These are phyloP conservation scores for Nannoperca australis DNA, from an alignment of 2,797 vertebrate species.

Conservation along the genomic window DNA sequence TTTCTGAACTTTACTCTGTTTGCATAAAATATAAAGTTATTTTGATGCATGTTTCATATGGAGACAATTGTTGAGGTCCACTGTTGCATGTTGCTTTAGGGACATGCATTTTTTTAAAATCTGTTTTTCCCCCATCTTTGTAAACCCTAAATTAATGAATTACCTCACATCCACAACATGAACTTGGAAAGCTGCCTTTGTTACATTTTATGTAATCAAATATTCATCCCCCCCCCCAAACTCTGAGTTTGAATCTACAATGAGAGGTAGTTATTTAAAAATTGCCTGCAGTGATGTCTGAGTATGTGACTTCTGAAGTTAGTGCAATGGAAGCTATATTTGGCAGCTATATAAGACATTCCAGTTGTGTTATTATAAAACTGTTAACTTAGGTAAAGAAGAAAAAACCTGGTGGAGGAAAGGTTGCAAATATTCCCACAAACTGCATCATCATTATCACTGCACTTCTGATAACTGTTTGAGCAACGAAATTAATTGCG, in stretches of 20 bases:
- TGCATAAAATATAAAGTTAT: too few relatives aligned
- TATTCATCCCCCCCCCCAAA: too few relatives aligned
- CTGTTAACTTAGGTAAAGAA: background rate
- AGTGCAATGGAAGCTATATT: background rate
- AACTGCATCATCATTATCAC: background rate
- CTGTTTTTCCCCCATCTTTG: background rate
- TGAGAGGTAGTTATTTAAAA: background rate
- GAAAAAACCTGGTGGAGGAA: background rate
- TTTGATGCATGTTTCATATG: too few relatives aligned
- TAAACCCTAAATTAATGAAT: background rate
- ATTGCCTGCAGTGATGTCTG: background rate
- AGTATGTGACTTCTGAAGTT: too few relatives aligned
- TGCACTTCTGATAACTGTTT: background rate
- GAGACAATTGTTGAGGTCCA: too few relatives aligned
- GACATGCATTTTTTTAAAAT: background rate
- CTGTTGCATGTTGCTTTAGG: background rate
- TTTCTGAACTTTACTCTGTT: background rate
- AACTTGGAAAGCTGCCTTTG: background rate
- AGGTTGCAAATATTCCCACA: background rate
- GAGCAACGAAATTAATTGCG: background rate
- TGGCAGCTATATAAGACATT: background rate
- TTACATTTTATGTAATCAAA: background rate
- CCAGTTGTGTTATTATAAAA: background rate
- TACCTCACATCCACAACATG: background rate
- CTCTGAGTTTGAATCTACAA: background rate